These are phyloP conservation scores for Apis laboriosa DNA, from an alignment of 1,140 invertebrate genomes.

Conservation along the genomic window DNA sequence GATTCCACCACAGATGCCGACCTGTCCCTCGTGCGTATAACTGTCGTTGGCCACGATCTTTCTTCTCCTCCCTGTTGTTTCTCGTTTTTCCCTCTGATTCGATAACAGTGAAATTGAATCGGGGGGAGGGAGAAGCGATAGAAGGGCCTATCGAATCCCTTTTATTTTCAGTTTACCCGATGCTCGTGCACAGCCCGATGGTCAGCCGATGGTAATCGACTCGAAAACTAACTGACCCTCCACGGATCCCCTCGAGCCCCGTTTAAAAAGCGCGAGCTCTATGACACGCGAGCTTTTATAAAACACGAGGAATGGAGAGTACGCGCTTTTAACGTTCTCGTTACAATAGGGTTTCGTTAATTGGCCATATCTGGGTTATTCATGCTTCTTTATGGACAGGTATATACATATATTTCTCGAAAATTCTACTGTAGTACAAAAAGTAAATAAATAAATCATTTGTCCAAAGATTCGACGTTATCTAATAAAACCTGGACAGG, in stretches of 20 bases:
- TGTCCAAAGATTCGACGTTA: no score
- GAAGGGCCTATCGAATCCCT: conserved; percentile 4
- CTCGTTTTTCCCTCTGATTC: no score
- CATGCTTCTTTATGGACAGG: no score
- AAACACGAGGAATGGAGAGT: background rate
- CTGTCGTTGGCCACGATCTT: conserved; percentile 2
- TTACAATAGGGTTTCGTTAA: no score
- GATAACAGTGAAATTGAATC: conserved; percentile 32
- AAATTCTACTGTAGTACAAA: no score
- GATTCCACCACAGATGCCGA: background rate
- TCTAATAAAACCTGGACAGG: no score
- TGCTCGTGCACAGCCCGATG: background rate
- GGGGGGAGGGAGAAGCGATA: background rate
- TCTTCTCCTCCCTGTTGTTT: background rate
- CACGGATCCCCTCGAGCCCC: background rate
- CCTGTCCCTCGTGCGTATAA: conserved; percentile 18
- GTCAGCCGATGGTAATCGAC: background rate
- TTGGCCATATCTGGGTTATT: no score
- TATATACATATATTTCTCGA: no score
- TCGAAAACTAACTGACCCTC: conserved; percentile 10
- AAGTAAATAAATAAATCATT: no score
- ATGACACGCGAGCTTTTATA: no score
- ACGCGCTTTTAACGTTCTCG: no score
- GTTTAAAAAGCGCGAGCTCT: conserved; percentile 7
- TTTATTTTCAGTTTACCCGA: conserved; percentile 31